A percentile compares a stretch with the other conserved stretches of the same genome.
Conservation (phyloP, 2,113 vertebrate genomes). For the Rhombomys opimus region DNA sequence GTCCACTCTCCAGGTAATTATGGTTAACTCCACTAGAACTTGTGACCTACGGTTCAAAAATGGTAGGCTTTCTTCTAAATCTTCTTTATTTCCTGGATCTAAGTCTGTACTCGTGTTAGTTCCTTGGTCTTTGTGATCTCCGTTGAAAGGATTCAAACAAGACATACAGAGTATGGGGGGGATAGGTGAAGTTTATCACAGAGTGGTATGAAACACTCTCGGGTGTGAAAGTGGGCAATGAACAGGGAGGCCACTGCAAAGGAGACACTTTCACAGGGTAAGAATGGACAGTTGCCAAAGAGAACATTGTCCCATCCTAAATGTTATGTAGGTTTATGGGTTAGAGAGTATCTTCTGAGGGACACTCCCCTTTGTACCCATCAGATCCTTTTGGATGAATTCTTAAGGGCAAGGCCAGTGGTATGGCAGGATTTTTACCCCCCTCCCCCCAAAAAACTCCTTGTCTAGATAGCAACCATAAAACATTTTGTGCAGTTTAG, state of each 20-base stretch:
- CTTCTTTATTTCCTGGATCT: not conserved
- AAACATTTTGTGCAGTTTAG: not conserved
- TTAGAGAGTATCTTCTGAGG: not conserved
- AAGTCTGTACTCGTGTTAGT: too few relatives aligned
- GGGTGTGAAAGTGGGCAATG: not conserved
- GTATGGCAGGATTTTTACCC: not conserved
- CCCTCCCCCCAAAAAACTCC: not conserved
- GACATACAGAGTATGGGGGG: not conserved
- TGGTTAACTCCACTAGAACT: not conserved
- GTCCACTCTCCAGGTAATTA: not conserved
- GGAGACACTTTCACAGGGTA: not conserved
- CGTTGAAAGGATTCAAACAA: not conserved
- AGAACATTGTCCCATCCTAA: not conserved
- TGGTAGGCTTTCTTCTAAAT: not conserved
- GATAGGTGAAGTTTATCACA: not conserved
- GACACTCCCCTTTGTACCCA: not conserved
- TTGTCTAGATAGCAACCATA: not conserved
- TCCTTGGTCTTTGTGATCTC: not conserved
- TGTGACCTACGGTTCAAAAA: not conserved
- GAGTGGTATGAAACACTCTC: not conserved
- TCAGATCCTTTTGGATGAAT: not conserved
- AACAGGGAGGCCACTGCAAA: not conserved
- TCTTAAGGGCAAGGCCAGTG: not conserved
- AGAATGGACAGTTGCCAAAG: not conserved
- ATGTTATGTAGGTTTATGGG: not conserved